phyloP scores from a whole-genome alignment of 2,888 invertebrate genomes.

The Aphodius granarius region DNA sequence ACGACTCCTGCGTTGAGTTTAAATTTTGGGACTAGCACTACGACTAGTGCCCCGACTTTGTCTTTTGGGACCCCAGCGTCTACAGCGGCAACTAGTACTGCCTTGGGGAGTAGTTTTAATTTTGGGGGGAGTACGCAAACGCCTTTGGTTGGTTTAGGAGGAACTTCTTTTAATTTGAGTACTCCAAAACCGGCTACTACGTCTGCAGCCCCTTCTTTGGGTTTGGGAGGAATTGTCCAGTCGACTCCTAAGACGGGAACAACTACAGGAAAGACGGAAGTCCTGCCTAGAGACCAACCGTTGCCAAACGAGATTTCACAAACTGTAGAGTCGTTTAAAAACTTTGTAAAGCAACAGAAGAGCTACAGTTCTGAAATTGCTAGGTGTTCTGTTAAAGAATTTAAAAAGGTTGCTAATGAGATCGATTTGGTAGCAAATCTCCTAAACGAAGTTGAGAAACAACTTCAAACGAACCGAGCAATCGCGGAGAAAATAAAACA shows the following conservation, averaged over 20 bases:
- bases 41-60: constrained; percentile 25
- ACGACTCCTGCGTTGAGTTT: constrained; percentile 19
- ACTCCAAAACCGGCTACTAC: constrained; percentile 29
- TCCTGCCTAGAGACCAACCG: constrained; percentile 64
- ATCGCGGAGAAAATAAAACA: constrained; percentile 67
- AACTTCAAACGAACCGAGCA: constrained; percentile 63
- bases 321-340: constrained; percentile 79
- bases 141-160: constrained; percentile 29
- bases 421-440: constrained; percentile 62
- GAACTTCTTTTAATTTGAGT: constrained; percentile 23
- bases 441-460: constrained; percentile 63
- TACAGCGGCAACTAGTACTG: constrained; percentile 19
- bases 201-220: constrained; percentile 56
- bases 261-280: constrained; percentile 51
- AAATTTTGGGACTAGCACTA: constrained; percentile 19
- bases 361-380: constrained; percentile 79
- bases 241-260: constrained; percentile 49
- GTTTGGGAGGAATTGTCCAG: constrained; percentile 70
- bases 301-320: constrained; percentile 78
- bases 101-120: constrained; percentile 21
- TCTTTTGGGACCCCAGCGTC: constrained; percentile 24
- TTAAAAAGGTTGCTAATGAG: constrained; percentile 65
- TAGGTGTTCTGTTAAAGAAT: constrained; percentile 61
- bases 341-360: constrained; percentile 85
- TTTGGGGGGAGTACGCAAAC: constrained; percentile 30